phyloP scores from a whole-genome alignment of 2,888 invertebrate species.

The Drosophila hamatofila region DNA sequence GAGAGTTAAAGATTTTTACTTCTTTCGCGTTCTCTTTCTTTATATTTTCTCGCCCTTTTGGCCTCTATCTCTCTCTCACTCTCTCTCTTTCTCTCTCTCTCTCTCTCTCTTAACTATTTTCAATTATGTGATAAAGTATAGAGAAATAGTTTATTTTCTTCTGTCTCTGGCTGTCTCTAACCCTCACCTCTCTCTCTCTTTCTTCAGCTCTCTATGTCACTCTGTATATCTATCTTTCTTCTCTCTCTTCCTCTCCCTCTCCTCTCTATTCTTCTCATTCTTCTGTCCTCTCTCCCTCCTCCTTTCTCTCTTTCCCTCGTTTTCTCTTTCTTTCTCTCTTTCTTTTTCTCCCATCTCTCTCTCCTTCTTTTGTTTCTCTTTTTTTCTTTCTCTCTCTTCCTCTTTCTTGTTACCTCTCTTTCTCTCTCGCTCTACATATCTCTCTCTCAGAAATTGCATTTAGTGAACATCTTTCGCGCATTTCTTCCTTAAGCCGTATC shows the following conservation, averaged over 20 bases:
- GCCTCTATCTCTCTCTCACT: too few species aligned
- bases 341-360: neutral
- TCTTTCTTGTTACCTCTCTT: neutral
- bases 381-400: neutral
- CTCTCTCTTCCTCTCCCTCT: too few species aligned
- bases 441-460: neutral
- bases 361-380: neutral
- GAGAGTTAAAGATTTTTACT: neutral
- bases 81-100: too few species aligned
- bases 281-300: neutral
- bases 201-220: too few species aligned
- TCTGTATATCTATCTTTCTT: too few species aligned
- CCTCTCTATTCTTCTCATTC: neutral
- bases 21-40: neutral
- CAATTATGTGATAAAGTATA: too few species aligned
- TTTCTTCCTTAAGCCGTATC: neutral
- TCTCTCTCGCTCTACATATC: neutral
- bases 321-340: neutral
- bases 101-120: too few species aligned
- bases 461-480: neutral
- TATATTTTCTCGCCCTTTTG: too few species aligned
- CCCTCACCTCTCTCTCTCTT: too few species aligned
- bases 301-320: too few species aligned
- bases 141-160: too few species aligned
- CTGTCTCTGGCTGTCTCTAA: too few species aligned